Base-by-base conservation (phyloP, 2,888 invertebrate species). In the Hecatera dysodea region DNA sequence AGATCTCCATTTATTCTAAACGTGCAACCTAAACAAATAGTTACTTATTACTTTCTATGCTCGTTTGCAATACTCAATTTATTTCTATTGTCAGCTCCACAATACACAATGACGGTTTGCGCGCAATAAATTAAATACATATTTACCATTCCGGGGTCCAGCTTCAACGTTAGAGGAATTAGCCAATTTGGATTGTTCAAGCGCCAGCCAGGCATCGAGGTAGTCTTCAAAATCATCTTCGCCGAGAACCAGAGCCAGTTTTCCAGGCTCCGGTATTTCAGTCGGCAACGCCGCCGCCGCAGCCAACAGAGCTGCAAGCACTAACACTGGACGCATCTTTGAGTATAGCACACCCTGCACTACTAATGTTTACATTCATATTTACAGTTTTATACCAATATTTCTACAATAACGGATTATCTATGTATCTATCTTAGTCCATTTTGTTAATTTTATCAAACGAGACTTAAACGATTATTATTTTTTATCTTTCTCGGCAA, bases 141-240 rank as follows among this genome's bases (percentile, higher is more conserved):
- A 53, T 12, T 75, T 93, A 94, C 94, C 94, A 74, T 81, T 93
- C 50, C 91, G 53, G 17, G 72, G 71, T 27, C 70, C 69, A n/a
- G 78, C 68, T 62, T 75, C 71, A 52, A 79, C 36, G 64, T 72
- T 78, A 19, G 91, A 85, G 0, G 75, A 75, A 75, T 93, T 94
- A 19, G 72, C 83, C 85, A 82, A 85, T 66, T 89, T 92, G 2
- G 75, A 69, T 73, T 94, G 86, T 81, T 95, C 92, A 27, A 83
- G 73, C 46, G 85, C 92, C 7, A 96, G 89, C 94, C 94, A 96
- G 9, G 82, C 78, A 55, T 96, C 96, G 9, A 96, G 89, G 64
- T 96, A 96, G 67, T 96, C 96, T 78, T 96, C 96, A 72, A 95
- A 96, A n/a, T 95, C 93, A 2, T 96, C 95, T 87, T 96, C 96